phyloP scores from a whole-genome alignment of 2,888 invertebrate species.

The Lochmaea capreae region DNA sequence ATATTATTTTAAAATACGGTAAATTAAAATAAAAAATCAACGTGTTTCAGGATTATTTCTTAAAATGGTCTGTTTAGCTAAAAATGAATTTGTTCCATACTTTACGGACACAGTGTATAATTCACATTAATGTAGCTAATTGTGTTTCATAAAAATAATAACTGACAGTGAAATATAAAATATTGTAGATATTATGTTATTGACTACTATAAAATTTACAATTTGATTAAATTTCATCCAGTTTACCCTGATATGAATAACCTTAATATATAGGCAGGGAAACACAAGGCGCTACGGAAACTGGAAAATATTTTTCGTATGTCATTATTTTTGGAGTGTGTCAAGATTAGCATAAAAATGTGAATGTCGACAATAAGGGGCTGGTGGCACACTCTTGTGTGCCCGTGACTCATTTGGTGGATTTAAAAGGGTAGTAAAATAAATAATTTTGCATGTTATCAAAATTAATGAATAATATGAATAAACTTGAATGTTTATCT shows the following conservation, averaged over 20 bases:
- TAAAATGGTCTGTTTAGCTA: too few species aligned
- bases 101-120: too few species aligned
- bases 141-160: neutral
- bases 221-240: too few species aligned
- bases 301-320: constrained; percentile 37
- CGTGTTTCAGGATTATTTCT: too few species aligned
- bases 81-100: too few species aligned
- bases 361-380: constrained; percentile 20
- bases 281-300: constrained; percentile 37
- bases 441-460: neutral
- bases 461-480: constrained; percentile 4
- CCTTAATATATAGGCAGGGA: constrained; percentile 9
- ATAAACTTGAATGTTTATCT: neutral
- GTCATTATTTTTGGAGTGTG: constrained; percentile 41
- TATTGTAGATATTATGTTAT: neutral
- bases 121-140: neutral
- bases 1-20: too few species aligned
- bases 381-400: constrained; percentile 5
- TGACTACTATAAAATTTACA: too few species aligned
- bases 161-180: neutral
- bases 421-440: constrained; percentile 2
- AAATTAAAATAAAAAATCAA: too few species aligned
- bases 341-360: constrained; percentile 42
- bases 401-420: constrained; percentile 14
- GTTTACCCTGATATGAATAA: too few species aligned